Conservation (phyloP, 2,888 invertebrate species). For the Trissolcus brochymenae region DNA sequence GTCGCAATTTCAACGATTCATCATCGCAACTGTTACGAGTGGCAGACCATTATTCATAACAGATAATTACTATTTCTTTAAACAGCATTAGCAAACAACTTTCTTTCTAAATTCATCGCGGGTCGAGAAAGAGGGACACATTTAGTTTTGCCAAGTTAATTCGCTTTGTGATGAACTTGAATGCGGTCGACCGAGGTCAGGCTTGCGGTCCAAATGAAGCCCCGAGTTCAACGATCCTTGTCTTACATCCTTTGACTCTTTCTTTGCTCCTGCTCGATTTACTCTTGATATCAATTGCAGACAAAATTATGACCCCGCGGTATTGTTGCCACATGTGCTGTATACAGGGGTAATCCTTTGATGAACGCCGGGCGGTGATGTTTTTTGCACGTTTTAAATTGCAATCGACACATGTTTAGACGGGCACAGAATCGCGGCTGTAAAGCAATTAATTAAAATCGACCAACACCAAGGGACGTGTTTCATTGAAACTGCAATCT, state of each 20-base stretch:
- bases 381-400: conserved; percentile 24
- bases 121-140: conserved; percentile 22
- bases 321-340: conserved; percentile 53
- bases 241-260: conserved; percentile 47
- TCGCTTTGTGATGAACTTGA: conserved; percentile 60
- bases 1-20: conserved; percentile 10
- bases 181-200: conserved; percentile 52
- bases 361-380: conserved; percentile 29
- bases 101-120: conserved; percentile 32
- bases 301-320: conserved; percentile 57
- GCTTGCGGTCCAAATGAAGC: conserved; percentile 55
- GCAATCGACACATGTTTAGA: conserved; percentile 11
- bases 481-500: conserved; percentile 36
- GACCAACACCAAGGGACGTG: conserved; percentile 9
- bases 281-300: conserved; percentile 51
- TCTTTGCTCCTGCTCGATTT: not conserved
- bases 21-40: not conserved
- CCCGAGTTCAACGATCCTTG: conserved; percentile 57
- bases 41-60: conserved; percentile 9
- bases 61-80: conserved; percentile 23
- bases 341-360: conserved; percentile 36
- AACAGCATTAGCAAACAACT: conserved; percentile 10
- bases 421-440: not conserved
- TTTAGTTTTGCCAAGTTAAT: conserved; percentile 55
- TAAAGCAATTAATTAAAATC: no score